phyloP scores from a whole-genome alignment of 2,113 vertebrate species.

The Uria aalge region DNA sequence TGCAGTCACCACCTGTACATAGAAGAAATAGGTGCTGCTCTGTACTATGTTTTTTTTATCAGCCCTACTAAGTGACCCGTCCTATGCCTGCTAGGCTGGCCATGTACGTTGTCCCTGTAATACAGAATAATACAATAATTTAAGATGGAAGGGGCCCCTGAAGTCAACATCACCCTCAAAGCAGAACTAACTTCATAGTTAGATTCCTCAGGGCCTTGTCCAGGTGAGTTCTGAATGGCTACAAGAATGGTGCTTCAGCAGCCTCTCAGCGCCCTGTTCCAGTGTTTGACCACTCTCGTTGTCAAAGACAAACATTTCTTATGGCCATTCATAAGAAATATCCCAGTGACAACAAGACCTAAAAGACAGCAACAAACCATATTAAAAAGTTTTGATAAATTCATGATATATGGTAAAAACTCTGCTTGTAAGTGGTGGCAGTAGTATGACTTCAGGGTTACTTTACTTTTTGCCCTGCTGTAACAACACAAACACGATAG shows the following conservation, averaged over 20 bases:
- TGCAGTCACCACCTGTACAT: neutral
- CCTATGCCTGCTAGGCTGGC: neutral
- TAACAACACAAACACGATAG: accelerated
- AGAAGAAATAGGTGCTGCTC: constrained; percentile 5
- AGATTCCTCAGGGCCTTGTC: neutral
- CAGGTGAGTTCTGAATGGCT: neutral
- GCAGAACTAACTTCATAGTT: neutral
- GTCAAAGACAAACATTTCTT: neutral
- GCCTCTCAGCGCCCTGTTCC: neutral
- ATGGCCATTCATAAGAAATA: neutral
- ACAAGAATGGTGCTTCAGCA: neutral
- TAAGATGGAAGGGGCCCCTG: neutral
- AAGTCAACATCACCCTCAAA: neutral
- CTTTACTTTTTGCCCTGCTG: neutral
- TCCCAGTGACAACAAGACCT: neutral
- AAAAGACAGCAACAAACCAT: neutral
- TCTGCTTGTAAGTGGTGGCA: neutral
- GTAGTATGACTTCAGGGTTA: neutral
- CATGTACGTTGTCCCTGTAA: accelerated
- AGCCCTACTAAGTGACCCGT: neutral
- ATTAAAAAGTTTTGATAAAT: neutral
- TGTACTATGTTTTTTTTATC: neutral
- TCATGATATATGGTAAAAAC: neutral
- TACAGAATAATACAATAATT: neutral
- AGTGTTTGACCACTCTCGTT: neutral